Conservation (phyloP, 2,888 invertebrate genomes). For the Tridacna crocea region DNA sequence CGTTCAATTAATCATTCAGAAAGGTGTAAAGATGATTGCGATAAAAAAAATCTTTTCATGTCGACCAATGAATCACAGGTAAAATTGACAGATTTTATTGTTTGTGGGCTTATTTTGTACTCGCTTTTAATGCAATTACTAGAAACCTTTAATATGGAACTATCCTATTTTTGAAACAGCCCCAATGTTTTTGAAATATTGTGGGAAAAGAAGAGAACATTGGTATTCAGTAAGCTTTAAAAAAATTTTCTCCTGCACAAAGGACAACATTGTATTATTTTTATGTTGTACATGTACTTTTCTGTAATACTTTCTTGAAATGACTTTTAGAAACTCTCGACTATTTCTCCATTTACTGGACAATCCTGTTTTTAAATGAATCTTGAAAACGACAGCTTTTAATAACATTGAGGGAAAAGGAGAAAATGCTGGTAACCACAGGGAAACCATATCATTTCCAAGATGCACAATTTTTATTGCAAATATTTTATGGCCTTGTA, state of each 20-base stretch:
- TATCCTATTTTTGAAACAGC: no score
- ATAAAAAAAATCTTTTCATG: conserved; percentile 12
- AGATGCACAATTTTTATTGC: no score
- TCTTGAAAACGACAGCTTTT: no score
- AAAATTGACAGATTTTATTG: conserved; percentile 16
- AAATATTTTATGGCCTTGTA: no score
- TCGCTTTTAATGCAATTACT: background rate
- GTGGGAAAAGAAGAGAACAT: background rate
- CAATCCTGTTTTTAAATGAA: no score
- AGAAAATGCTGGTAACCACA: no score
- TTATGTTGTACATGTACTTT: background rate
- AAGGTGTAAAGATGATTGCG: conserved; percentile 12
- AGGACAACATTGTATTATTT: background rate
- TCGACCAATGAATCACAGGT: background rate
- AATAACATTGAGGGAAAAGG: no score
- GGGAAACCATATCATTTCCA: no score
- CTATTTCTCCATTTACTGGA: no score
- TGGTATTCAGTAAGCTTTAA: background rate
- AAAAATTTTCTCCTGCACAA: background rate
- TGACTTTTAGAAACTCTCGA: background rate
- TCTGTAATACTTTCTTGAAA: background rate
- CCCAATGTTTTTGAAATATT: background rate
- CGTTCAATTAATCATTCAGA: conserved; percentile 16
- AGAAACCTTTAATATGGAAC: no score
- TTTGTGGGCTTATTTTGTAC: conserved; percentile 6